Conservation (phyloP, 2,113 vertebrate genomes). For the Eubucco bourcierii region DNA sequence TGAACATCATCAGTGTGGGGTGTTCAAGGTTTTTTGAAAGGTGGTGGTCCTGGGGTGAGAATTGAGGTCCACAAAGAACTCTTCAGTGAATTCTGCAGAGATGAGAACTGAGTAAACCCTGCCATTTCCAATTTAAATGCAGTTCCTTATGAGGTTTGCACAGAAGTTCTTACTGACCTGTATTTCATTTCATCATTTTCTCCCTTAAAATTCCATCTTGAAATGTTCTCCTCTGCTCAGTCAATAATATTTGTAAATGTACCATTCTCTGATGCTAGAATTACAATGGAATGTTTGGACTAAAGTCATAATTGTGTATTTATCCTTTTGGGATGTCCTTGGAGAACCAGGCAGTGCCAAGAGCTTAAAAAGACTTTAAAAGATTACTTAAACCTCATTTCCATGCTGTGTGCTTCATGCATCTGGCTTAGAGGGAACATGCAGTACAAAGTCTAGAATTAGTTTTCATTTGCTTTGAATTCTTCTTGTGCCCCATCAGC, state of each 20-base stretch:
- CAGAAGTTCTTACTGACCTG: neutral
- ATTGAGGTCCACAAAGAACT: neutral
- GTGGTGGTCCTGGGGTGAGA: neutral
- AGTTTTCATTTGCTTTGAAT: conserved; percentile 53
- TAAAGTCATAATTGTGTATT: conserved; percentile 49
- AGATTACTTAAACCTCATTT: conserved; percentile 48
- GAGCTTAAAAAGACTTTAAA: conserved; percentile 57
- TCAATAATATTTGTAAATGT: conserved; percentile 20
- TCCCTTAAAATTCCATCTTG: neutral
- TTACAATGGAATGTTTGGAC: conserved; percentile 62
- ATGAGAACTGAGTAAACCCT: neutral
- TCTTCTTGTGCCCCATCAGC: conserved; percentile 15
- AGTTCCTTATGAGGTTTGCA: neutral
- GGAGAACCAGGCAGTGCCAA: conserved; percentile 42
- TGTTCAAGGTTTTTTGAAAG: neutral
- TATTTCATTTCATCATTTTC: neutral
- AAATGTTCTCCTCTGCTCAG: conserved; percentile 7
- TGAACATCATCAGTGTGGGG: neutral
- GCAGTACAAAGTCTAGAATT: conserved; percentile 12
- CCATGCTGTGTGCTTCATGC: conserved; percentile 36
- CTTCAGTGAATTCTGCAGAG: neutral
- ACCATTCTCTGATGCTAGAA: conserved; percentile 38
- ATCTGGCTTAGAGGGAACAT: conserved; percentile 34
- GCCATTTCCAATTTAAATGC: neutral
- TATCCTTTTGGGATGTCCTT: conserved; percentile 58